Evolutionary conservation across 2,113 vertebrate species (phyloP), one percentile per base, ranked within the genome.

Genomic region (Dipodomys ordii): DNA sequence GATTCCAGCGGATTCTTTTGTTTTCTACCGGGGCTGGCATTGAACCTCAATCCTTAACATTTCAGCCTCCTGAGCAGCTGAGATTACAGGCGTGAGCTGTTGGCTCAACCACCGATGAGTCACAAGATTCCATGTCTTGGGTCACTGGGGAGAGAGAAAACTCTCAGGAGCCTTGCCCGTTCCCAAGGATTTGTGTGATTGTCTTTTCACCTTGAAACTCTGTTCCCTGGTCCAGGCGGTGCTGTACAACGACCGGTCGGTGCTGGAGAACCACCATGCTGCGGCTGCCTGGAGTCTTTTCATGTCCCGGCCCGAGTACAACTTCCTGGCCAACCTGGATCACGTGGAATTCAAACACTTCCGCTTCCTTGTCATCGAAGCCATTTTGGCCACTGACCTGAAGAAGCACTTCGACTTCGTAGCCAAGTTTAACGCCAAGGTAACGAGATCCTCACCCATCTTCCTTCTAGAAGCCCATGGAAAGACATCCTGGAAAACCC

Each of bases 351-450:
- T 99, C 97, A 99, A 99, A 94, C 99, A 99, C 90, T 99, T 99
- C 96, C 99, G 99, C 67, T 99, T 99, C 97, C 98, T 99, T 46
- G 99, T 99, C 95, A 99, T 99, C 7, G 99, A 99, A 98, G 99
- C 99, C 73, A 99, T 99, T 92, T 98, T 99, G 94, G 99, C 99
- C 94, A 99, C 99, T 1, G 99, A 99, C 96, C 98, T 99, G 81
- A 99, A 99, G 98, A 99, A 99, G 97, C 99, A 99, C 98, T 99
- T 99, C 73, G 99, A 99, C 97, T 99, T 99, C 15, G 98, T 99
- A 19, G 99, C 99, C 62, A 99, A 99, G 96, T 99, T 99, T 97
- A 99, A 99, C 18, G 98, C 99, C 94, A 99, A 99, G 99, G 99
- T 99, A 98, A 98, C 25, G 78, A 92, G 79, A 92, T 86, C 4